Evolutionary conservation across 2,113 vertebrate species (phyloP).

Genomic region (Orycteropus afer): DNA sequence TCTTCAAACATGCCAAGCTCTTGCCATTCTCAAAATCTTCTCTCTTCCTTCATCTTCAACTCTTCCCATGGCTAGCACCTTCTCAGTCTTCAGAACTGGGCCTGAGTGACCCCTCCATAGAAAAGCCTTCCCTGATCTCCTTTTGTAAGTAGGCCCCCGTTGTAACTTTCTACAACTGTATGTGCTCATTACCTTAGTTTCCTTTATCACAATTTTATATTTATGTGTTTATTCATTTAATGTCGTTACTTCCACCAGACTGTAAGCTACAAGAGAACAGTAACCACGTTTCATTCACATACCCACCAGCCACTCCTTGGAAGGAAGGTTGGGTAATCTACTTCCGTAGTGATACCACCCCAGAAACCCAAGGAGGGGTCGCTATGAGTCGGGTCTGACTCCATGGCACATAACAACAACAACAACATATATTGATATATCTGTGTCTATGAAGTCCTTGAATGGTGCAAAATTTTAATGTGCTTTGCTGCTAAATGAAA

Average conservation of each 20-base stretch:
- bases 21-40: neutral
- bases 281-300: neutral
- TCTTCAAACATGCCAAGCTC: neutral
- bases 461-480: neutral
- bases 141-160: neutral
- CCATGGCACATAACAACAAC: no score
- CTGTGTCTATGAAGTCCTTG: no score
- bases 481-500: neutral
- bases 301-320: no score
- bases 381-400: no score
- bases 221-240: neutral
- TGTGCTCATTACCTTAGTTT: neutral
- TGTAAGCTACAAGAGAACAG: neutral
- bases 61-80: neutral
- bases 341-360: no score
- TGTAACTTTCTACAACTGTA: neutral
- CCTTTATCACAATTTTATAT: conserved; percentile 15
- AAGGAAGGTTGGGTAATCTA: no score
- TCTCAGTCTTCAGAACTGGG: neutral
- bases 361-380: no score
- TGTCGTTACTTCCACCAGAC: neutral
- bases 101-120: neutral
- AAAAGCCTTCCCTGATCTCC: neutral
- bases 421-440: neutral
- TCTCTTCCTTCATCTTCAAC: neutral